These are phyloP conservation scores for Heteromurus nitidus DNA, from an alignment of 2,888 invertebrate species.

Conservation along the genomic window DNA sequence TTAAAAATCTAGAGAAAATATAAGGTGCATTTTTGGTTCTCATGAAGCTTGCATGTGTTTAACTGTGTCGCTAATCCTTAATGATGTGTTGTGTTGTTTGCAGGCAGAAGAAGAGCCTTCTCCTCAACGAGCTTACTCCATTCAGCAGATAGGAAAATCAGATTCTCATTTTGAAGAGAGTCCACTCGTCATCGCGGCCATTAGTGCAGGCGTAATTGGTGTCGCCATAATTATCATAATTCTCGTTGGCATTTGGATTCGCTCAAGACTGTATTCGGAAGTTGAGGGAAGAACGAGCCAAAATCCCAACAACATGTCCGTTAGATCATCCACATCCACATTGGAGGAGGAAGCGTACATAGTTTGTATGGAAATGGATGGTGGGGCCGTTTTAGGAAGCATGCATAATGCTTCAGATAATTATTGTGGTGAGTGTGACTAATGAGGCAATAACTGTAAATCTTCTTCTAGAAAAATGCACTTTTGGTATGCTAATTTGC, in stretches of 20 bases:
- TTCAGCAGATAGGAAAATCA: conserved; percentile 33
- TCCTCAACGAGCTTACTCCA: conserved; percentile 36
- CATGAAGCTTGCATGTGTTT: too few species aligned
- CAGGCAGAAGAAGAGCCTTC: conserved; percentile 54
- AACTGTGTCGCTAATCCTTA: too few species aligned
- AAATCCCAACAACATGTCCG: conserved; percentile 28
- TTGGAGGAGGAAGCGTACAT: conserved; percentile 50
- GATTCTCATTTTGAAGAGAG: conserved; percentile 58
- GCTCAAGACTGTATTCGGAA: conserved; percentile 55
- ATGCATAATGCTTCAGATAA: conserved; percentile 36
- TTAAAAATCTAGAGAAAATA: too few species aligned
- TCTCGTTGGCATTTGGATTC: conserved; percentile 67
- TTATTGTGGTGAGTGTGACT: conserved; percentile 38
- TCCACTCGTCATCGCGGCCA: conserved; percentile 60
- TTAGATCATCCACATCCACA: conserved; percentile 51
- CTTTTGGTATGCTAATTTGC: neutral
- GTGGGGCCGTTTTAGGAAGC: conserved; percentile 53
- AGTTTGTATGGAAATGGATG: conserved; percentile 54
- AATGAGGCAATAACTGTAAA: neutral
- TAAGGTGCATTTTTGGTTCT: too few species aligned
- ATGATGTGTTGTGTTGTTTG: too few species aligned
- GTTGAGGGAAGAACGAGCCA: conserved; percentile 26
- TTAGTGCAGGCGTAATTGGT: conserved; percentile 64
- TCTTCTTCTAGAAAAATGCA: neutral
- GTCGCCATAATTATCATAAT: conserved; percentile 62